These are phyloP conservation scores for Gobio occitaniae DNA, from an alignment of 2,797 vertebrate genomes.

Conservation along the genomic window DNA sequence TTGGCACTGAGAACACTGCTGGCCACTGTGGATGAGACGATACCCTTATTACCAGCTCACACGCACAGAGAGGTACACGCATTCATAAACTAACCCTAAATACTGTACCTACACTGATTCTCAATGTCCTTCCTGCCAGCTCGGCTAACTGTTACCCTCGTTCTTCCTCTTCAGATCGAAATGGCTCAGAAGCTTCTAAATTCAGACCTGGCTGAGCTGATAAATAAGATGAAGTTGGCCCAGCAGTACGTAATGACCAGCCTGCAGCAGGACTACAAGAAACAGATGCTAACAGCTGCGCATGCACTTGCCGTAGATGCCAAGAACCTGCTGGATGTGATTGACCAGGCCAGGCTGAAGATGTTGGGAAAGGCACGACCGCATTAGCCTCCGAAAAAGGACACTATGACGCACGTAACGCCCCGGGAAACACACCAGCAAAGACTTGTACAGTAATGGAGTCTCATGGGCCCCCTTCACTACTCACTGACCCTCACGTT, in stretches of 20 bases:
- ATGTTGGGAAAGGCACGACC: conserved; percentile 89
- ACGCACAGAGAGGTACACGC: conserved; percentile 93
- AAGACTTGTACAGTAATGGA: conserved; percentile 50
- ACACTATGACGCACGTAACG: conserved; percentile 1
- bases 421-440: conserved; percentile 47
- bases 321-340: conserved; percentile 97
- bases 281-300: conserved; percentile 97
- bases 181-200: conserved; percentile 99
- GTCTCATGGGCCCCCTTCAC: conserved; percentile 37
- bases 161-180: conserved; percentile 83
- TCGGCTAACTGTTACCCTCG: neutral
- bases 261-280: conserved; percentile 99
- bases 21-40: conserved; percentile 96
- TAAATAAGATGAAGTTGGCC: conserved; percentile 98
- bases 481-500: conserved; percentile 40
- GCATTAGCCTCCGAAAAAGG: conserved; percentile 76
- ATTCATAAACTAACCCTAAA: neutral
- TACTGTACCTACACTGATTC: neutral
- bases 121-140: neutral
- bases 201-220: conserved; percentile 96
- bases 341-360: conserved; percentile 95
- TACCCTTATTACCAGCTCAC: conserved; percentile 91
- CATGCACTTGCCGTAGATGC: conserved; percentile 97
- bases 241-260: conserved; percentile 99
- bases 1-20: conserved; percentile 93